Conservation (phyloP, 2,113 vertebrate genomes). For the Boleophthalmus pectinirostris region DNA sequence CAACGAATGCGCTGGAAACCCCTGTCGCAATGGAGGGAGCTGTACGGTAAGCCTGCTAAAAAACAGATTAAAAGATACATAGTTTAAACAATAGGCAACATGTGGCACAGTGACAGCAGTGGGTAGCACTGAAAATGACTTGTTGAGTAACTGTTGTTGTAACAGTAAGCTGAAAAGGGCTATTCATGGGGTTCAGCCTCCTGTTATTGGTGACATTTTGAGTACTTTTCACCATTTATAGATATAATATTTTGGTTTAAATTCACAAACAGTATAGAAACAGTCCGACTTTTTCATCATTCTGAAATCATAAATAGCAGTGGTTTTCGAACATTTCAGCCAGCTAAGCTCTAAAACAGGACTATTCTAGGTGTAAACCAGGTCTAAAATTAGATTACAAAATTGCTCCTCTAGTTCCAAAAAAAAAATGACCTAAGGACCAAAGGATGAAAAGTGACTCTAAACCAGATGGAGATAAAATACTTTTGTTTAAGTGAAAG, state of each 20-base stretch:
- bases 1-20: constrained; percentile 86
- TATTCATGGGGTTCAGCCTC: neutral
- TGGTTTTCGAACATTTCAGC: too few relatives aligned
- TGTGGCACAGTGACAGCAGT: neutral
- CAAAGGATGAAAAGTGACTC: too few relatives aligned
- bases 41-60: constrained; percentile 80
- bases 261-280: neutral
- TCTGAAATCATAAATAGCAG: neutral
- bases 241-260: neutral
- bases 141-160: too few relatives aligned
- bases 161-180: too few relatives aligned
- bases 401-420: too few relatives aligned
- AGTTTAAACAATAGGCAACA: neutral
- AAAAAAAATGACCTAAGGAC: too few relatives aligned
- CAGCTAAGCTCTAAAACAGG: too few relatives aligned
- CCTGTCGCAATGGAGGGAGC: constrained; percentile 93
- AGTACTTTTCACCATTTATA: neutral
- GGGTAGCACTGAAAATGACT: neutral
- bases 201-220: neutral
- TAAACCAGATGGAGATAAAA: too few relatives aligned
- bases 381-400: too few relatives aligned
- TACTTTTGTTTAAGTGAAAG: neutral
- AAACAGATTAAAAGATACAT: neutral
- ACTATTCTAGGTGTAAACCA: too few relatives aligned
- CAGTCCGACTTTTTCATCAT: neutral